A percentile compares a stretch with the other conserved stretches of the same genome.
phyloP scores from a whole-genome alignment of 2,888 invertebrate species.

The Tetramorium bicarinatum region DNA sequence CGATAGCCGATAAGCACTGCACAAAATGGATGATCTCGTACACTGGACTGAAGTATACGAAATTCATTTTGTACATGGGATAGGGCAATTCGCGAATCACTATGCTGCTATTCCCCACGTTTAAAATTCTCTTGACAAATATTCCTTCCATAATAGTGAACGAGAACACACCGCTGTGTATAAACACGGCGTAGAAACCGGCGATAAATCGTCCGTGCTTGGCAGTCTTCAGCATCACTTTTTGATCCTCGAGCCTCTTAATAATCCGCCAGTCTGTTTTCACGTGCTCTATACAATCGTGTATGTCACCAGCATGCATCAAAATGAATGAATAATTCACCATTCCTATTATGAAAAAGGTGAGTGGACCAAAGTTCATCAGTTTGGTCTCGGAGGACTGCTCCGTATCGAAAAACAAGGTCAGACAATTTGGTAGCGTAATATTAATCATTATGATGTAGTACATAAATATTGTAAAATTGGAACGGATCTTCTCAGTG shows the following conservation, averaged over 20 bases:
- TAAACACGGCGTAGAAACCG: conserved; percentile 58
- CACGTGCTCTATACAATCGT: conserved; percentile 71
- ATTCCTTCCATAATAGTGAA: conserved; percentile 49
- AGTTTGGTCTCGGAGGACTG: conserved; percentile 36
- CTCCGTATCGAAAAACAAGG: conserved; percentile 69
- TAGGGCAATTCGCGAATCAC: conserved; percentile 61
- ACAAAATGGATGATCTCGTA: conserved; percentile 69
- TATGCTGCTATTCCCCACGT: conserved; percentile 64
- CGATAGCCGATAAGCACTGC: conserved; percentile 66
- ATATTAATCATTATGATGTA: conserved; percentile 66
- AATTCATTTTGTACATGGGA: conserved; percentile 63
- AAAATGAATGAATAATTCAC: conserved; percentile 75
- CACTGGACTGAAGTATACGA: conserved; percentile 58
- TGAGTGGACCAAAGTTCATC: conserved; percentile 74
- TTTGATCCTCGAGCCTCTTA: conserved; percentile 54
- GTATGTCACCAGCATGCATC: conserved; percentile 65
- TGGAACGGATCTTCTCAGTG: conserved; percentile 25
- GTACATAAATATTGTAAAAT: conserved; percentile 40
- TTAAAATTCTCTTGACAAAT: neutral
- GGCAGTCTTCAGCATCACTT: conserved; percentile 73
- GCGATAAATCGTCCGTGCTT: conserved; percentile 71
- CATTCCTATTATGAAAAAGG: conserved; percentile 73
- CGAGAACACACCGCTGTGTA: conserved; percentile 64
- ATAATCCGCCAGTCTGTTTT: conserved; percentile 73
- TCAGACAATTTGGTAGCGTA: conserved; percentile 69